Base-by-base conservation (phyloP, 2,888 invertebrate species). In the Latrodectus hesperus region DNA sequence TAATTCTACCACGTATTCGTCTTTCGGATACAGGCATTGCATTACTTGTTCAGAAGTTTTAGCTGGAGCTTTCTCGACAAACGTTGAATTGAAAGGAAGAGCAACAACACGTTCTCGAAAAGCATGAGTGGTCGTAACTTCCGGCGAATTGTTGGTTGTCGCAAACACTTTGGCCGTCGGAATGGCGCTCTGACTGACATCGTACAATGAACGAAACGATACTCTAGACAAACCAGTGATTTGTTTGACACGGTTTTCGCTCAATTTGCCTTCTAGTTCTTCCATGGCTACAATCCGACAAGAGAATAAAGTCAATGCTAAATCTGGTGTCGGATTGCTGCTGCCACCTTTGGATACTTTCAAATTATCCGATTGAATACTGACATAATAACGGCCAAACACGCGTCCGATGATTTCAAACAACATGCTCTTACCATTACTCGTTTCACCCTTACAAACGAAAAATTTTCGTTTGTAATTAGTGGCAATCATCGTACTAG, bases 281-380 rank as follows among this genome's bases (percentile, higher is more conserved):
- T 77, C 77, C 10, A 16, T 17, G n/a, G 77, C 49, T 1, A 77
- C 77, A 16, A 77, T 77, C 10, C 77, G 65, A 52, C 77, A 77
- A 4, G 17, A 51, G 52, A 77, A 77, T 4, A 77, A 51, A 1
- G 77, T 77, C 14, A 73, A 81, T 2, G 82, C 82, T 49, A 82
- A 9, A 3, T 82, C 82, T 6, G 82, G 82, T 3, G 68, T 74
- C 0, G 83, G 70, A 38, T 38, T 68, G 4, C 26, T n/a, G 53
- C 60, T 68, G 6, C 51, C 16, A 0, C 70, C n/a, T 49, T 60
- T 68, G 38, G 38, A 38, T 38, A 6, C 6, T 38, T 38, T 38
- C 26, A 83, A 75, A 70, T 83, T 83, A 11, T 76, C 83, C 2
- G 83, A 75, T 49, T 76, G 77, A 65, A 84, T 84, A n/a, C 26